A percentile compares a stretch with the other conserved stretches of the same genome.
These are phyloP conservation scores for Myoxocephalus aenaeus DNA, from an alignment of 2,797 vertebrate species.

Conservation along the genomic window DNA sequence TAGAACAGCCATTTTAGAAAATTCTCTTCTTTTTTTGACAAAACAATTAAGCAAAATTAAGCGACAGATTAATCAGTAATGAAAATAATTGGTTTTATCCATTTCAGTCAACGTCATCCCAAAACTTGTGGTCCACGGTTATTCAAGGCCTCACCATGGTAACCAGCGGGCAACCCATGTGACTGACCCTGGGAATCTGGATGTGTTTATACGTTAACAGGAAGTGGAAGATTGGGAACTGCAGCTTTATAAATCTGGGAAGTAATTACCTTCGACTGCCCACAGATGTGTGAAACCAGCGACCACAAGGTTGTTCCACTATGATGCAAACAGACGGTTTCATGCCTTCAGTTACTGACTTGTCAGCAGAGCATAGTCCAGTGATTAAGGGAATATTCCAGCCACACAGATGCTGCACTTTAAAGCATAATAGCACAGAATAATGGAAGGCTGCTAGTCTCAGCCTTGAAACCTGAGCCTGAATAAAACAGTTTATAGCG, in stretches of 20 bases:
- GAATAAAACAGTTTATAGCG: slow-evolving; percentile 62
- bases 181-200: slow-evolving; percentile 61
- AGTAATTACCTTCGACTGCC: slow-evolving; percentile 69
- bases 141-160: slow-evolving; percentile 40
- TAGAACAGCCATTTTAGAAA: not conserved
- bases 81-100: not conserved
- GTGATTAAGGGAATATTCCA: slow-evolving; percentile 57
- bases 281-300: slow-evolving; percentile 67
- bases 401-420: slow-evolving; percentile 59
- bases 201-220: slow-evolving; percentile 71
- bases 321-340: slow-evolving; percentile 28
- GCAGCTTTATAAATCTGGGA: slow-evolving; percentile 69
- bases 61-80: not conserved
- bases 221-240: slow-evolving; percentile 68
- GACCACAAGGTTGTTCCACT: slow-evolving; percentile 47
- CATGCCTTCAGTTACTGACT: slow-evolving; percentile 44
- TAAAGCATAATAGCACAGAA: slow-evolving; percentile 75
- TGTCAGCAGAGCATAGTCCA: slow-evolving; percentile 58
- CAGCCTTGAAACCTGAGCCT: slow-evolving; percentile 75
- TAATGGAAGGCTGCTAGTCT: slow-evolving; percentile 59
- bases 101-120: slow-evolving; percentile 22
- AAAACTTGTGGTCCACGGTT: not conserved
- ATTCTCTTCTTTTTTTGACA: not conserved
- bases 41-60: not conserved
- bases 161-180: slow-evolving; percentile 47